Evolutionary conservation across 2,797 vertebrate species (phyloP), one percentile per base, ranked within the genome.

Genomic region (Apogon talboti): DNA sequence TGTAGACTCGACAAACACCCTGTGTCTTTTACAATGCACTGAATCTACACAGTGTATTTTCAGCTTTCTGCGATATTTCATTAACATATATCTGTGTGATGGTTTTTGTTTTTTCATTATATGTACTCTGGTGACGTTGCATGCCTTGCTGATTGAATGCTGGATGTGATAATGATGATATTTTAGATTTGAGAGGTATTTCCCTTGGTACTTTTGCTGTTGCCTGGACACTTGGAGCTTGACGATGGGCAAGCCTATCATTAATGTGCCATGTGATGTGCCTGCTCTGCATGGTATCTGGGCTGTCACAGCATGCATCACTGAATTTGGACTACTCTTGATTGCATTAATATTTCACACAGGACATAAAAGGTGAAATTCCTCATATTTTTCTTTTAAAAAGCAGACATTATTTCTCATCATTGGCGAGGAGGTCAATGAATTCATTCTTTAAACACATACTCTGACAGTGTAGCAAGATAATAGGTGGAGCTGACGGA

Each of bases 261-360:
- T 6, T 44, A 68, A 52, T 40, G 16, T 61, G 16, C 58, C 51
- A 57, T 53, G 35, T 19, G 55, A 55, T 51, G 8, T 50, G 42
- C 52, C 49, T 62, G 28, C 38, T 54, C 55, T 70, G 40, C 47
- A 46, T 42, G 37, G 44, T 33, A 62, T 54, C 41, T 16, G 13
- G 65, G 49, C 59, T 51, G 24, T 64, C 47, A n/a, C 42, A 24
- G 52, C 33, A 13, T 42, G 52, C 56, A 50, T 66, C 14, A 66
- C 0, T 47, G 44, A 63, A 69, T 68, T 69, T 43, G 7, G 71
- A 49, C 37, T 19, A 49, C 30, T 55, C 21, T 65, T 78, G 64
- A 74, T 72, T 82, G 47, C 50, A 71, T 83, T 52, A 53, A 69
- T 52, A 74, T 68, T 69, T 75, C 38, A 52, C 48, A 69, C 3